Evolutionary conservation across 2,888 invertebrate species (phyloP).

Genomic region (Cacoxenus indagator): DNA sequence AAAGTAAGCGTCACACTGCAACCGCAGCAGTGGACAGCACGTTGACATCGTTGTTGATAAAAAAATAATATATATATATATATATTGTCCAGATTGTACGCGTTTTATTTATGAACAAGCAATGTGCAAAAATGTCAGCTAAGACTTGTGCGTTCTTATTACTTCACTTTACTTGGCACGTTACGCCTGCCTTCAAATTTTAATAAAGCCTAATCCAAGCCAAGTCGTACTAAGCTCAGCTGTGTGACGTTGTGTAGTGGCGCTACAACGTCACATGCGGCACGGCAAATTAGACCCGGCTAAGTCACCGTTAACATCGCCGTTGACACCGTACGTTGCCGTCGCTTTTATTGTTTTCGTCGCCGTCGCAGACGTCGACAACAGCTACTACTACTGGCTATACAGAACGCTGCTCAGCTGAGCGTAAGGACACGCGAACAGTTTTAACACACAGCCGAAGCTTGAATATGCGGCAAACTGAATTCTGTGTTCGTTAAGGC

Average conservation of each 20-base stretch:
- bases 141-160: slow-evolving; percentile 48
- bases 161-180: slow-evolving; percentile 27
- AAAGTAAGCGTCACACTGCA: background rate
- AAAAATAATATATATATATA: too few species aligned
- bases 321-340: slow-evolving; percentile 13
- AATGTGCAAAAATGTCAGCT: slow-evolving; percentile 45
- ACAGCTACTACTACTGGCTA: too few species aligned
- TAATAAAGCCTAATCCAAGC: slow-evolving; percentile 49
- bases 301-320: slow-evolving; percentile 30
- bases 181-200: slow-evolving; percentile 44
- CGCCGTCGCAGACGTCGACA: slow-evolving; percentile 29
- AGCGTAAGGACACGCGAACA: slow-evolving; percentile 23
- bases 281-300: background rate
- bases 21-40: background rate
- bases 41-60: too few species aligned
- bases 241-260: background rate
- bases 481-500: slow-evolving; percentile 16
- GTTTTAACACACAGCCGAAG: slow-evolving; percentile 9
- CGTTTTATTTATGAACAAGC: slow-evolving; percentile 38
- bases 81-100: too few species aligned
- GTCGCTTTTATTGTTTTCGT: slow-evolving; percentile 13
- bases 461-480: background rate
- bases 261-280: background rate
- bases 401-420: background rate
- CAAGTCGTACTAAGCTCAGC: background rate